Evolutionary conservation across 2,797 vertebrate genomes (phyloP).

Genomic region (Australoheros facetus): DNA sequence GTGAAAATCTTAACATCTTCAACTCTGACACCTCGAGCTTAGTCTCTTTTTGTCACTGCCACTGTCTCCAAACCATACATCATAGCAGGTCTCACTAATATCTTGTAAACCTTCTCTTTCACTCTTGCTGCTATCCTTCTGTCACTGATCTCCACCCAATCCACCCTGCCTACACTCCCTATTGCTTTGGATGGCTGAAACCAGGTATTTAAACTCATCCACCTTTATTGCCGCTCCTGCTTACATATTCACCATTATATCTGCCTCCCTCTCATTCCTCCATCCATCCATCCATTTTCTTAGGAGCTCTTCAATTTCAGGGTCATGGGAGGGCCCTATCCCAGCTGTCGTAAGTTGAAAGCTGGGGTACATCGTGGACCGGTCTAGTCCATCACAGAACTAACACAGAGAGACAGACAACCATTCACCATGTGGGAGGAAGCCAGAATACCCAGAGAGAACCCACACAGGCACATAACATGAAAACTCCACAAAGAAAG

Average conservation of each 20-base stretch:
- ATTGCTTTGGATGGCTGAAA: neutral
- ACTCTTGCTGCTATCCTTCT: neutral
- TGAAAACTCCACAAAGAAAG: too few relatives aligned
- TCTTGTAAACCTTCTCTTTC: neutral
- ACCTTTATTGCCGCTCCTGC: neutral
- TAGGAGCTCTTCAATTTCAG: neutral
- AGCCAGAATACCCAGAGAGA: neutral
- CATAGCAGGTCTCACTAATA: neutral
- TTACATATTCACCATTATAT: too few relatives aligned
- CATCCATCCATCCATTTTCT: neutral
- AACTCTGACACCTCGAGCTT: neutral
- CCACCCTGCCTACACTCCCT: too few relatives aligned
- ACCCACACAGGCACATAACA: too few relatives aligned
- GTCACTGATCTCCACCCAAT: too few relatives aligned
- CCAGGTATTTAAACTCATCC: neutral
- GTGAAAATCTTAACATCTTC: neutral
- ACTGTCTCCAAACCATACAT: neutral
- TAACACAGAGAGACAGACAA: too few relatives aligned
- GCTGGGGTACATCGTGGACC: neutral
- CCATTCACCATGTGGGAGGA: neutral
- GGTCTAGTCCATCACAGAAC: neutral
- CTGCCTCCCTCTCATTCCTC: too few relatives aligned
- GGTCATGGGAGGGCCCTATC: neutral
- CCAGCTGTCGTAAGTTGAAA: neutral
- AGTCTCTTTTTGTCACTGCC: neutral